Evolutionary conservation across 2,797 vertebrate species (phyloP).

Genomic region (Phalloptychus januarius): DNA sequence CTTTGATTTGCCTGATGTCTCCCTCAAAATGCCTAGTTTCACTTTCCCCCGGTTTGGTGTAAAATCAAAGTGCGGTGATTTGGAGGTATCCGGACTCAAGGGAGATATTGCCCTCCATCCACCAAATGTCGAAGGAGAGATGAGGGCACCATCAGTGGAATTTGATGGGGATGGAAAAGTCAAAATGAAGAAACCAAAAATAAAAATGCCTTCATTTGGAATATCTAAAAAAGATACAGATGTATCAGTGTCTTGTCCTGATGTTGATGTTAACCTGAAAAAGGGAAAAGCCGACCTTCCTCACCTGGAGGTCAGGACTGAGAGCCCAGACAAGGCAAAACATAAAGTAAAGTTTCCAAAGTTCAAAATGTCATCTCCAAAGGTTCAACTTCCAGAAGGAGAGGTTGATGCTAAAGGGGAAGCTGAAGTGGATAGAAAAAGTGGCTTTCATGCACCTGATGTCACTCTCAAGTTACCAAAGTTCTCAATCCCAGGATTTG

Average conservation of each 20-base stretch:
- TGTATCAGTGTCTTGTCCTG: constrained; percentile 58
- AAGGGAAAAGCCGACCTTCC: constrained; percentile 55
- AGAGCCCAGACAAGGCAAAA: constrained; percentile 62
- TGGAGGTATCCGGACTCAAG: constrained; percentile 62
- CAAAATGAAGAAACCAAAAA: constrained; percentile 80
- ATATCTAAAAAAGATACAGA: constrained; percentile 74
- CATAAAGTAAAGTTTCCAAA: constrained; percentile 74
- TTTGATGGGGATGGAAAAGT: constrained; percentile 75
- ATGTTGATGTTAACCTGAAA: constrained; percentile 68
- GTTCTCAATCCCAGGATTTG: constrained; percentile 77
- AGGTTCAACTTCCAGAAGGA: constrained; percentile 60
- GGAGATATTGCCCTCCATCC: constrained; percentile 50
- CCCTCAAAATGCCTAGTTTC: constrained; percentile 83
- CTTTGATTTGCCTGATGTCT: constrained; percentile 78
- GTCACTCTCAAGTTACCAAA: constrained; percentile 78
- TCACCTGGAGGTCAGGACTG: constrained; percentile 50
- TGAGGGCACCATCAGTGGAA: constrained; percentile 64
- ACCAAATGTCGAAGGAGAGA: constrained; percentile 56
- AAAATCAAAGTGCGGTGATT: constrained; percentile 74
- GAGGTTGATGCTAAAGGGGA: constrained; percentile 54
- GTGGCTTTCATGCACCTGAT: constrained; percentile 65
- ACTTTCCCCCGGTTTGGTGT: constrained; percentile 82
- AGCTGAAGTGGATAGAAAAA: constrained; percentile 47
- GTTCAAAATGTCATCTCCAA: constrained; percentile 68
- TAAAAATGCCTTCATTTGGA: constrained; percentile 82